Conservation (phyloP, 2,797 vertebrate genomes). For the Threskiornis aethiopicus region DNA sequence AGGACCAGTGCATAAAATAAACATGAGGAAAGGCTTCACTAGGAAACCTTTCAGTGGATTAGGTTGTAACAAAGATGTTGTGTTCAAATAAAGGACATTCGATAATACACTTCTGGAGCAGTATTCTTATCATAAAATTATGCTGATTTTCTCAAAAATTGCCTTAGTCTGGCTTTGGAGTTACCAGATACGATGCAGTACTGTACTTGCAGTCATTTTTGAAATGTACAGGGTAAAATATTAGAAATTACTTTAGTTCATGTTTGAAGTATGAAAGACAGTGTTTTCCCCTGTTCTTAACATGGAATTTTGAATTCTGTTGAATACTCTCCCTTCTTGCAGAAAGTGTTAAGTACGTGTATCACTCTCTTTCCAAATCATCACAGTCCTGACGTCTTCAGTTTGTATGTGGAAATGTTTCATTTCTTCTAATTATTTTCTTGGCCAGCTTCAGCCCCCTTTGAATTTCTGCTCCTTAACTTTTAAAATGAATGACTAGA, state of each 20-base stretch:
- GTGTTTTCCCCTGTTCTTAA: background rate
- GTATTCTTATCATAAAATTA: background rate
- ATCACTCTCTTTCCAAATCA: background rate
- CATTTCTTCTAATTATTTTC: background rate
- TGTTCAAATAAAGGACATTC: background rate
- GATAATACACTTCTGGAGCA: background rate
- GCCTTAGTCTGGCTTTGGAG: background rate
- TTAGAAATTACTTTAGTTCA: background rate
- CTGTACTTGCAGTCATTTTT: background rate
- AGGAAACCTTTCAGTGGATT: constrained; percentile 52
- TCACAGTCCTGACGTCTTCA: background rate
- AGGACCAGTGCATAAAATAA: constrained; percentile 49
- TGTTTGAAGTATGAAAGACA: background rate
- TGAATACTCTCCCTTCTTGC: background rate
- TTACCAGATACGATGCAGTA: background rate
- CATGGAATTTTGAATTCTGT: background rate
- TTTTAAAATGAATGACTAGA: background rate
- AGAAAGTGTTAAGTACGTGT: background rate
- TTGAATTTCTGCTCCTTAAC: background rate
- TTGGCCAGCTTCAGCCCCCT: background rate
- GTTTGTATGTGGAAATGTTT: background rate
- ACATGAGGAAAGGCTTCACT: constrained; percentile 40
- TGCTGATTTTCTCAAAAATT: background rate
- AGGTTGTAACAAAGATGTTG: constrained; percentile 10
- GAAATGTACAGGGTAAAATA: background rate